Evolutionary conservation across 2,113 vertebrate species (phyloP).

Genomic region (Aphyosemion australe): DNA sequence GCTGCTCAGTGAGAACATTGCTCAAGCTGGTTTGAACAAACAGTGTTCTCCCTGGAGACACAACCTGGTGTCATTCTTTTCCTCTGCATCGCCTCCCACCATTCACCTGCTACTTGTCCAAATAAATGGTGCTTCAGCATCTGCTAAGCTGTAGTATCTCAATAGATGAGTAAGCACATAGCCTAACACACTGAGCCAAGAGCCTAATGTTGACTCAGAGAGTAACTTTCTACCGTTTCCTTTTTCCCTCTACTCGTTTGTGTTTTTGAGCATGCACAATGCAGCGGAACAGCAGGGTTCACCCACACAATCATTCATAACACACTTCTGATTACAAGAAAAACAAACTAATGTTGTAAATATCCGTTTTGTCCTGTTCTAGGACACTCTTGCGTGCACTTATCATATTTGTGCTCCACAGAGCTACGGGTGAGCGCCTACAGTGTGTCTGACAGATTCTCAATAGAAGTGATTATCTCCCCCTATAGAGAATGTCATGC

Average conservation of each 20-base stretch:
- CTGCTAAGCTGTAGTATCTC: conserved; percentile 51
- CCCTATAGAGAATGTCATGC: conserved; percentile 18
- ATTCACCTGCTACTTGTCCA: conserved; percentile 73
- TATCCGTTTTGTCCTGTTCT: conserved; percentile 49
- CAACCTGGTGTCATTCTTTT: conserved; percentile 59
- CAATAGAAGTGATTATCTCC: conserved; percentile 28
- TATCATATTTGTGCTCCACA: conserved; percentile 54
- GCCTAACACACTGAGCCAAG: conserved; percentile 37
- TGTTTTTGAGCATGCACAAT: conserved; percentile 12
- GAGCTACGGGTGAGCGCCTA: conserved; percentile 55
- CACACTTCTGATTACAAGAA: neutral
- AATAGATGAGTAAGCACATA: conserved; percentile 40
- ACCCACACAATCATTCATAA: conserved; percentile 27
- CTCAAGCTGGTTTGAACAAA: conserved; percentile 64
- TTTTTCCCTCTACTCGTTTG: conserved; percentile 6
- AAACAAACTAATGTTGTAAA: conserved; percentile 36
- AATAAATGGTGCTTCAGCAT: conserved; percentile 66
- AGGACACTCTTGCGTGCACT: conserved; percentile 57
- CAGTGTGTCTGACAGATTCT: conserved; percentile 26
- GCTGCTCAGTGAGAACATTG: conserved; percentile 68
- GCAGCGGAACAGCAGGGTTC: conserved; percentile 9
- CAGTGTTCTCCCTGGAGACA: conserved; percentile 43
- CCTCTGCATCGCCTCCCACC: conserved; percentile 47
- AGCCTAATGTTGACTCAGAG: conserved; percentile 31
- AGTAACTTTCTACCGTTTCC: conserved; percentile 23